Base-by-base conservation (phyloP, 2,113 vertebrate genomes). In the Otolemur garnettii region DNA sequence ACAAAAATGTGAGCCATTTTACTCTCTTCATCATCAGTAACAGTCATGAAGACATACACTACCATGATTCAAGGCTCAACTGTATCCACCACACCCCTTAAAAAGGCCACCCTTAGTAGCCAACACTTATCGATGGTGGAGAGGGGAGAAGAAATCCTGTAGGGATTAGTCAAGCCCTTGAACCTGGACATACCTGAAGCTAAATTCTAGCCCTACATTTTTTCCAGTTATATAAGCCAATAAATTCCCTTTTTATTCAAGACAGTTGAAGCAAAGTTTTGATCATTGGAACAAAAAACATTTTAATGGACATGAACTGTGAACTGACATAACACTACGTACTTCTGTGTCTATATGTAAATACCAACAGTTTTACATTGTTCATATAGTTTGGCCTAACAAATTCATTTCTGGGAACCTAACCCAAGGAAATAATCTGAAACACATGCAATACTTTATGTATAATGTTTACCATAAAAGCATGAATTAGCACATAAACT, bases 391-490 rank as follows among this genome's bases (percentile, higher is more conserved):
- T 68, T 71, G 45, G 74, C 72, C 45, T 38, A 7, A 38, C 9
- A 92, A 59, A 84, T 72, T 77, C 74, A 91, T 82, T 89, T 96
- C 83, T 35, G 55, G 45, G 45, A 82, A 55, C 14, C 50, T 68
- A 91, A 45, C n/a, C 59, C 68, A 69, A 90, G 45, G 8, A 85
- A 82, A 90, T 84, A 90, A 92, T 42, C 59, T 81, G 30, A 94
- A 93, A 59, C n/a, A 26, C 35, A 85, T 10, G 7, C 30, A 85
- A 81, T 91, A 83, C n/a, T 91, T n/a, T 85, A 62, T 86, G 9
- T 3, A 78, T 82, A 53, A 85, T 59, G 60, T 86, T 93, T 71
- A 80, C 35, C 64, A 1, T 60, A 79, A 95, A 95, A 93, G 24
- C 81, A 94, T 71, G 91, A 83, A 78, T 11, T 60, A n/a, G 26